Percentiles rank a stretch among this genome's conserved stretches.
Evolutionary conservation across 2,888 invertebrate genomes (phyloP).

Genomic region (Melitaea athalia): DNA sequence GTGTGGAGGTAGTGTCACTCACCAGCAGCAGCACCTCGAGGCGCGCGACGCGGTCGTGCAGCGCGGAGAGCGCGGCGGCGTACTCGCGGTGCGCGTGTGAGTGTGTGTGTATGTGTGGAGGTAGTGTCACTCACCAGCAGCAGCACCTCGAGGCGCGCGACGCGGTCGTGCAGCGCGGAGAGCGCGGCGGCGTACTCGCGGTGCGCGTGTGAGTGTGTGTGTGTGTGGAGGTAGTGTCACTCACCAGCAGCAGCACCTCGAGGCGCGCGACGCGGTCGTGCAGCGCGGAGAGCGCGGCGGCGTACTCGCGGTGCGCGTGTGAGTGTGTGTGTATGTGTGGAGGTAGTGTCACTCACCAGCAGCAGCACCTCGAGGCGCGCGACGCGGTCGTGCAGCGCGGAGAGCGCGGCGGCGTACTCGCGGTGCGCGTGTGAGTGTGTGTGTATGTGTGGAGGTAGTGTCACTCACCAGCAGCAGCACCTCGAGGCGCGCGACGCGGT

Average conservation of each 20-base stretch:
- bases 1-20: slow-evolving; percentile 36
- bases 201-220: slow-evolving; percentile 88
- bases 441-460: no score
- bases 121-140: slow-evolving; percentile 75
- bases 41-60: slow-evolving; percentile 94
- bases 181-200: slow-evolving; percentile 93
- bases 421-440: no score
- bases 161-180: slow-evolving; percentile 93
- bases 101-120: slow-evolving; percentile 38
- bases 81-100: slow-evolving; percentile 95
- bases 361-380: slow-evolving; percentile 92
- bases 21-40: slow-evolving; percentile 90
- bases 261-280: slow-evolving; percentile 94
- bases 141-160: slow-evolving; percentile 92
- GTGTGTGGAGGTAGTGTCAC: slow-evolving; percentile 33
- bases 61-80: slow-evolving; percentile 90
- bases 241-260: slow-evolving; percentile 88
- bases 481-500: slow-evolving; percentile 92
- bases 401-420: slow-evolving; percentile 92
- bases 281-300: slow-evolving; percentile 90
- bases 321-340: slow-evolving; percentile 58
- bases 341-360: slow-evolving; percentile 63
- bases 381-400: slow-evolving; percentile 94
- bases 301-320: slow-evolving; percentile 94
- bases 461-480: slow-evolving; percentile 85